These are phyloP conservation scores for Cervus canadensis DNA, from an alignment of 2,113 vertebrate genomes.

Conservation along the genomic window DNA sequence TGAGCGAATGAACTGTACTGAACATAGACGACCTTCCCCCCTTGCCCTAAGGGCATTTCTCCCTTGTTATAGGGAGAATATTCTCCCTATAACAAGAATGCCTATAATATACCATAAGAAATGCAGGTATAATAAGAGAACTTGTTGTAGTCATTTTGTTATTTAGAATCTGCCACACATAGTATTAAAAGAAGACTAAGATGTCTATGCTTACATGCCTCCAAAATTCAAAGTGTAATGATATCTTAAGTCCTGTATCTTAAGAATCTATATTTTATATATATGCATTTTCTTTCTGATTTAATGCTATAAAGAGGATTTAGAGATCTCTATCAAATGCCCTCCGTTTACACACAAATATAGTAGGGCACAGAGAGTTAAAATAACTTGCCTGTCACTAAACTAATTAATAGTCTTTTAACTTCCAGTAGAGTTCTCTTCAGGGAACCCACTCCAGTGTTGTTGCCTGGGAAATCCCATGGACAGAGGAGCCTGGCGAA, in stretches of 20 bases:
- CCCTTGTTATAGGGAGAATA: neutral
- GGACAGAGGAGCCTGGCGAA: neutral
- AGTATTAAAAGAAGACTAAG: neutral
- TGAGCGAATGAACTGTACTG: neutral
- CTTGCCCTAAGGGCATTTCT: neutral
- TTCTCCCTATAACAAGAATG: neutral
- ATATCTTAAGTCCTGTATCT: neutral
- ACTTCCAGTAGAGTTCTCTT: neutral
- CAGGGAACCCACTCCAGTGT: neutral
- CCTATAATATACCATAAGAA: neutral
- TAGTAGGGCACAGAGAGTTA: neutral
- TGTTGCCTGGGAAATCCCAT: neutral
- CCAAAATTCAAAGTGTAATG: neutral
- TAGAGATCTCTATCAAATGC: neutral
- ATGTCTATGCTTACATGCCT: neutral
- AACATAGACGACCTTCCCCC: neutral
- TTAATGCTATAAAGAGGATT: neutral
- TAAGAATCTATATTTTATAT: neutral
- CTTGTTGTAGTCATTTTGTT: neutral
- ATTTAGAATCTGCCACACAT: neutral
- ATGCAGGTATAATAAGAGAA: neutral
- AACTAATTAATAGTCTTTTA: neutral
- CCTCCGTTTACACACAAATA: neutral
- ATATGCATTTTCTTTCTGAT: neutral
- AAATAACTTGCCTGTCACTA: neutral